These are phyloP conservation scores for Cynopterus sphinx DNA, from an alignment of 2,797 vertebrate genomes.

Conservation along the genomic window DNA sequence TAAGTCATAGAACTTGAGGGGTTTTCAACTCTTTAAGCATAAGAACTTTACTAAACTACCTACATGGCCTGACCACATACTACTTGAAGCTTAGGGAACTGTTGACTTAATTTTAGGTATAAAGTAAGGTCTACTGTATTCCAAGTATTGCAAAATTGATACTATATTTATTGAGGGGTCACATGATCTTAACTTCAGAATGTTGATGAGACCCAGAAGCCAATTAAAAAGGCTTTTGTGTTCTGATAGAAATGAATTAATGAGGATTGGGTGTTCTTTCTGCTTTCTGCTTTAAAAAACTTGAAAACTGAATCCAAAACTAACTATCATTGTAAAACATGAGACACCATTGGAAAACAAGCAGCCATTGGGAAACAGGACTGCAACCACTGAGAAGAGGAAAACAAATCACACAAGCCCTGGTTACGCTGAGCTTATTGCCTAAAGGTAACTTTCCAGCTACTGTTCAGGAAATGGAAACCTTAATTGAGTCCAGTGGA, in stretches of 20 bases:
- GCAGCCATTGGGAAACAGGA: not conserved
- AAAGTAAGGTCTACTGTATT: not conserved
- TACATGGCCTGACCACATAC: not conserved
- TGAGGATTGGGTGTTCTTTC: not conserved
- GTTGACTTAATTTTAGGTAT: not conserved
- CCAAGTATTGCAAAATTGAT: not conserved
- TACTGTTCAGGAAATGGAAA: not conserved
- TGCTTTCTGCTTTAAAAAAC: not conserved
- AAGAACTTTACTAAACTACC: not conserved
- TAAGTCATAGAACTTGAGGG: not conserved
- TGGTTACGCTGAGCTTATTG: not conserved
- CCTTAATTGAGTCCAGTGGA: not conserved
- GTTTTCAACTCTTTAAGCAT: not conserved
- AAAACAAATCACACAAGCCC: not conserved
- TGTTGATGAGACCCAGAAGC: not conserved
- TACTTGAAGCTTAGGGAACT: not conserved
- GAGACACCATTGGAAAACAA: not conserved
- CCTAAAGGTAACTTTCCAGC: not conserved
- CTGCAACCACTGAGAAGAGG: not conserved
- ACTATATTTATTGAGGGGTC: not conserved
- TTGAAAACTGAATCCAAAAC: not conserved
- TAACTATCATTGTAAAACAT: not conserved
- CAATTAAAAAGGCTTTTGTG: not conserved
- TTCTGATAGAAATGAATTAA: not conserved
- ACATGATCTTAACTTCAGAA: not conserved